Evolutionary conservation across 2,113 vertebrate species (phyloP), one percentile per base, ranked within the genome.

Genomic region (Abramis brama): DNA sequence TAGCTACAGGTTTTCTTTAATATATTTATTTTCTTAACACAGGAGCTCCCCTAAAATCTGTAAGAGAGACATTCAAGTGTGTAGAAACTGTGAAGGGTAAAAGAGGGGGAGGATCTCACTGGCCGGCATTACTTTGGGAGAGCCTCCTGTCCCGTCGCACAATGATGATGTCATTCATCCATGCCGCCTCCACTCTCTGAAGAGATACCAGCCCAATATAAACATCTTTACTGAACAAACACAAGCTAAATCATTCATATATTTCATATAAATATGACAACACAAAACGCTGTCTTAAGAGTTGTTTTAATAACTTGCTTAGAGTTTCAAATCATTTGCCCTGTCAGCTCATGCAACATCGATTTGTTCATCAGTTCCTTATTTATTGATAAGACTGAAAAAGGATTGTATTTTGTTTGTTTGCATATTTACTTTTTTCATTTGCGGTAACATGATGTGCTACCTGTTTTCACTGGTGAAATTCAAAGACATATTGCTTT

Each of bases 381-480:
- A 94, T 95, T 95, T 95, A 94, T 94, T 94, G 45, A 90, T 89
- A 91, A 81, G n/a, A 83, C 75, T 91, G 74, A 59, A 82, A 76
- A 88, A 80, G 64, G 59, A 85, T 81, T 52, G 71, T 87, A 79
- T 79, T 80, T 86, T 85, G 30, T 86, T 80, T 57, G 15, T 79
- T 36, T 81, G 27, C 27, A 23, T 73, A 82, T 82, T 55, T 5
- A 66, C 10, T n/a, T 79, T 77, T 87, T 88, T 87, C 23, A n/a
- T 23, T 55, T 88, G 21, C 75, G 66, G 10, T n/a, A 50, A 30
- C 30, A 81, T 76, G 7, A 82, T 80, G 36, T 84, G 64, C 23
- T 52, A 79, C 57, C 62, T 93, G 77, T 92, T 94, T 92, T 91
- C 93, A 93, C 93, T 95, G 94, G 95, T 96, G 94, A 95, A 93